Evolutionary conservation across 2,113 vertebrate species (phyloP).

Genomic region (Bombycilla garrulus): DNA sequence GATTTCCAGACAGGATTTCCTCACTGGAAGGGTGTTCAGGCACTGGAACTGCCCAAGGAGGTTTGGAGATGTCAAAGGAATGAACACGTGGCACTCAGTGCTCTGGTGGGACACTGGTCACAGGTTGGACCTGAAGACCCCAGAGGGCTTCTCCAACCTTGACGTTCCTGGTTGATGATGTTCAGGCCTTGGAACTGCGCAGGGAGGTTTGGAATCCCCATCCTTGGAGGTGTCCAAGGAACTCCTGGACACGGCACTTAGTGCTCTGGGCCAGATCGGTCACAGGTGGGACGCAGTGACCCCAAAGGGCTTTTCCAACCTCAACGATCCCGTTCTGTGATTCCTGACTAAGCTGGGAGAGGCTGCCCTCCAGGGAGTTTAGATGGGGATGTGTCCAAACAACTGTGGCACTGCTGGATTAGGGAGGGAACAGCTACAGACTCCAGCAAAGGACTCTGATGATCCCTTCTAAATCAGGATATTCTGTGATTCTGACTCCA

Average conservation of each 20-base stretch:
- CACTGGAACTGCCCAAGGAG: fast-evolving
- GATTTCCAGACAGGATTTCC: background rate
- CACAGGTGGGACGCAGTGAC: background rate
- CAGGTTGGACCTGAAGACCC: background rate
- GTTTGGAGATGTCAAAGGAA: background rate
- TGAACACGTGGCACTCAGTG: background rate
- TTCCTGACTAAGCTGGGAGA: background rate
- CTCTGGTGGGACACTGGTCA: background rate
- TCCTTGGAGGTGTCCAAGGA: background rate
- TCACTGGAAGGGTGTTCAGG: background rate
- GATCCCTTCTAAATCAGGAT: background rate
- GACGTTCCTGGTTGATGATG: background rate
- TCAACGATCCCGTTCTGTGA: background rate
- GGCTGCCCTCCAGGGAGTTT: background rate
- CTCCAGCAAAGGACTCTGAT: background rate
- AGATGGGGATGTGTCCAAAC: fast-evolving
- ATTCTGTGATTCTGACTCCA: background rate
- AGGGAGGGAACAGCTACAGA: background rate
- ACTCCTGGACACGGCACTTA: background rate
- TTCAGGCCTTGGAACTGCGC: fast-evolving
- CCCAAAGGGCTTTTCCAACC: background rate
- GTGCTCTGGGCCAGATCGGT: fast-evolving
- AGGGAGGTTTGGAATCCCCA: background rate
- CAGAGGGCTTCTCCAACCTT: too few species aligned
- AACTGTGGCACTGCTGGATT: fast-evolving